A percentile compares a stretch with the other conserved stretches of the same genome.
Conservation (phyloP, 2,113 vertebrate species). For the Galeopterus variegatus region DNA sequence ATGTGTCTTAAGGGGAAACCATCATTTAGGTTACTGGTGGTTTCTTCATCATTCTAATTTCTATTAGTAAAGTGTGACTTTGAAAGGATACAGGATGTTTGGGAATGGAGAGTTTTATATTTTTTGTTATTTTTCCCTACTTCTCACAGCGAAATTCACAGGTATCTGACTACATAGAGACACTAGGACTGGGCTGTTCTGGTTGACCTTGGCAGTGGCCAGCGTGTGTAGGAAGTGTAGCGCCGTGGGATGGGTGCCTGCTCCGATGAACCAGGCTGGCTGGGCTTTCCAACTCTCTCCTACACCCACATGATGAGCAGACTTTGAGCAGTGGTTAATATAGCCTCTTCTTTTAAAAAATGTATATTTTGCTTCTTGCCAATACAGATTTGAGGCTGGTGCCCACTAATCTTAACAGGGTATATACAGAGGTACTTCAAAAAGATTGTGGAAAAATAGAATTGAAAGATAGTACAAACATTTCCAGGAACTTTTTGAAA, state of each 20-base stretch:
- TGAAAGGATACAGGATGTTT: conserved; percentile 9
- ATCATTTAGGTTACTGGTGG: conserved; percentile 12
- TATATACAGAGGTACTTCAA: background rate
- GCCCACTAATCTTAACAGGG: background rate
- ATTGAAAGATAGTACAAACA: too few relatives aligned
- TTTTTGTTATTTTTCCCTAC: background rate
- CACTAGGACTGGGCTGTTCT: background rate
- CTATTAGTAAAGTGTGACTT: background rate
- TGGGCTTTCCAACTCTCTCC: background rate
- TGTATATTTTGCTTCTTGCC: background rate
- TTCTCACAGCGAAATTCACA: background rate
- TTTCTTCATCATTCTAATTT: conserved; percentile 23
- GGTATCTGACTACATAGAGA: background rate
- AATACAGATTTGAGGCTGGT: conserved; percentile 26
- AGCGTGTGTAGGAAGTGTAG: background rate
- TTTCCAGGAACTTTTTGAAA: too few relatives aligned
- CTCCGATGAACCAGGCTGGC: background rate
- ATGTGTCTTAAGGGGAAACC: background rate
- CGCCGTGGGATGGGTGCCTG: background rate
- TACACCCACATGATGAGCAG: background rate
- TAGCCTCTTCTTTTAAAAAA: conserved; percentile 23
- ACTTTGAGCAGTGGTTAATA: background rate
- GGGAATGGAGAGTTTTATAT: background rate
- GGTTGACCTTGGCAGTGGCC: background rate
- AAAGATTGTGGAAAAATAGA: too few relatives aligned